A percentile compares a stretch with the other conserved stretches of the same genome.
phyloP scores from a whole-genome alignment of 2,888 invertebrate genomes.

The Hyposoter didymator region DNA sequence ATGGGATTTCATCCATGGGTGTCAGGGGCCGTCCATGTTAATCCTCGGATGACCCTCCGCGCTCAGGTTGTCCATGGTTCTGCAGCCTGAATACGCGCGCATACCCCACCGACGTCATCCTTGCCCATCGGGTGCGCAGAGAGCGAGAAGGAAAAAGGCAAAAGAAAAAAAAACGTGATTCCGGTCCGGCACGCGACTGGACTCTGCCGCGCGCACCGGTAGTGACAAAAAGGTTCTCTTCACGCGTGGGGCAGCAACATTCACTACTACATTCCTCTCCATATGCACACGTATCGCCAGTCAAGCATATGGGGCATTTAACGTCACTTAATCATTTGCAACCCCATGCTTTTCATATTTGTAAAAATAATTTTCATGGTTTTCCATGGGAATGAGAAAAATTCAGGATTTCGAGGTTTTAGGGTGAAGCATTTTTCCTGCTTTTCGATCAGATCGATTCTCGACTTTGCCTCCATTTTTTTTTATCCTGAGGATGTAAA shows the following conservation, averaged over 20 bases:
- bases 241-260: conserved; percentile 65
- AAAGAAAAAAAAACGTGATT: conserved; percentile 73
- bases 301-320: conserved; percentile 19
- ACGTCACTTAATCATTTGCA: neutral
- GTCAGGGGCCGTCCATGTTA: conserved; percentile 80
- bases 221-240: conserved; percentile 81
- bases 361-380: too few species aligned
- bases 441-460: too few species aligned
- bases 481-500: too few species aligned
- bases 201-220: conserved; percentile 70
- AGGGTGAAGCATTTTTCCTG: too few species aligned
- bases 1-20: conserved; percentile 72
- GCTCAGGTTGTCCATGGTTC: conserved; percentile 71
- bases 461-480: too few species aligned
- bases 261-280: conserved; percentile 38
- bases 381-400: too few species aligned
- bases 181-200: conserved; percentile 82
- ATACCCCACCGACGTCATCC: conserved; percentile 70
- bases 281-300: conserved; percentile 43
- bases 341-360: neutral
- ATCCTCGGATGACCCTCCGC: conserved; percentile 81
- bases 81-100: conserved; percentile 59
- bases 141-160: conserved; percentile 59
- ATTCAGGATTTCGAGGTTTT: too few species aligned
- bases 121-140: conserved; percentile 51